These are phyloP conservation scores for Lacerta agilis DNA, from an alignment of 2,797 vertebrate species.

Conservation along the genomic window DNA sequence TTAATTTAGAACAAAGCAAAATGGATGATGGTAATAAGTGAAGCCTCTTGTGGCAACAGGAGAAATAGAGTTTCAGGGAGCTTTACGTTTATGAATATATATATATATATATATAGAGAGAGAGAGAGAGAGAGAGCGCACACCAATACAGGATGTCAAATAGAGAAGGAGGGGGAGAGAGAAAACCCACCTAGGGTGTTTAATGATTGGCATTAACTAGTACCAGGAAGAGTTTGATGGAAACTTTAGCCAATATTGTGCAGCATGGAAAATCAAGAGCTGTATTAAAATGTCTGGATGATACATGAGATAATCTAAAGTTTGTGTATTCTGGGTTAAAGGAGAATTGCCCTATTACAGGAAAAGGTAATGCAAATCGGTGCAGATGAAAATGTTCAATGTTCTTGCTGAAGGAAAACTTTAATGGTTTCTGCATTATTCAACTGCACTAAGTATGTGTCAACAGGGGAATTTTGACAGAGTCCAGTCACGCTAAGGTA, in stretches of 20 bases:
- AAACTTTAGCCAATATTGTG: conserved; percentile 42
- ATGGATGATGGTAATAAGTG: conserved; percentile 27
- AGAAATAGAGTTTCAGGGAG: conserved; percentile 3
- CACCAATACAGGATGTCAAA: conserved; percentile 17
- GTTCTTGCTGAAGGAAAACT: not conserved
- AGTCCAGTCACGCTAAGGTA: not conserved
- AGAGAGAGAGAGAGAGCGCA: not conserved
- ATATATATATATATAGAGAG: not conserved
- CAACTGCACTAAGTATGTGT: not conserved
- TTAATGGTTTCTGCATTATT: not conserved
- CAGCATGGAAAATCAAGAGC: conserved; percentile 43
- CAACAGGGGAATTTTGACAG: not conserved
- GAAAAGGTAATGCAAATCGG: not conserved
- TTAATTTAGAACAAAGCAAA: conserved; percentile 39
- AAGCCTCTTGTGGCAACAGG: conserved; percentile 9
- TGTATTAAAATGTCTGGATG: conserved; percentile 47
- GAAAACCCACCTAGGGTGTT: not conserved
- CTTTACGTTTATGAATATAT: conserved; percentile 34
- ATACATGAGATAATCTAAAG: conserved; percentile 38
- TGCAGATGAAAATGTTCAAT: conserved; percentile 15
- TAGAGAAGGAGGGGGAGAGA: not conserved
- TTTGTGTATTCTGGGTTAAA: conserved; percentile 23
- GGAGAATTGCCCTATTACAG: not conserved
- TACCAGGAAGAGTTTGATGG: conserved; percentile 25
- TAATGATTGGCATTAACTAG: conserved; percentile 30